These are phyloP conservation scores for Betta splendens DNA, from an alignment of 2,797 vertebrate species.

Conservation along the genomic window DNA sequence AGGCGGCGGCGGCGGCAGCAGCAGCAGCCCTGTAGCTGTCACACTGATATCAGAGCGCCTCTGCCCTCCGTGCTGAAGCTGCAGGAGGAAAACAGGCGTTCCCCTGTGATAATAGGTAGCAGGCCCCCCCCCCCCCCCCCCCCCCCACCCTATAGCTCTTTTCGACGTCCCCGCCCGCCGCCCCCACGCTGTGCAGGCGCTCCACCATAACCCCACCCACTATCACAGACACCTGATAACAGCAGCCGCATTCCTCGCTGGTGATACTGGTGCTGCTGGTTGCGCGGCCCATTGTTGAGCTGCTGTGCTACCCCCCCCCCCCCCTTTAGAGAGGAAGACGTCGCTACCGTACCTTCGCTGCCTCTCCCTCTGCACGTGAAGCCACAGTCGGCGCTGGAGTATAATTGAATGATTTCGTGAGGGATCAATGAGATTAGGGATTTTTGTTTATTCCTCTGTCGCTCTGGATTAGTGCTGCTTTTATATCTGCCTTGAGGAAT, in stretches of 20 bases:
- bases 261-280: constrained; percentile 49
- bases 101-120: constrained; percentile 69
- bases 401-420: constrained; percentile 79
- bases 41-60: constrained; percentile 58
- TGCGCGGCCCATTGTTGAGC: constrained; percentile 15
- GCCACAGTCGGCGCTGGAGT: constrained; percentile 49
- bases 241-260: constrained; percentile 55
- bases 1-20: constrained; percentile 52
- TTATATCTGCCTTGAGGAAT: constrained; percentile 65
- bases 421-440: constrained; percentile 79
- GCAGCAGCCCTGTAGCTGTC: constrained; percentile 66
- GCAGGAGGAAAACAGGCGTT: constrained; percentile 56
- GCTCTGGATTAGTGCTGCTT: constrained; percentile 73
- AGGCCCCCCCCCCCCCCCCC: constrained; percentile 34
- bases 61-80: constrained; percentile 52
- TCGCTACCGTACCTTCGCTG: constrained; percentile 57
- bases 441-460: constrained; percentile 78
- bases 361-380: constrained; percentile 37
- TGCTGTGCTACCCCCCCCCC: constrained; percentile 32
- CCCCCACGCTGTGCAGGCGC: constrained; percentile 29
- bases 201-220: constrained; percentile 30
- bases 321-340: constrained; percentile 48
- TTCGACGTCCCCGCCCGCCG: constrained; percentile 28
- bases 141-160: constrained; percentile 19
- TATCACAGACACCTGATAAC: constrained; percentile 32